These are phyloP conservation scores for Scylla paramamosain DNA, from an alignment of 1,140 invertebrate genomes.

Conservation along the genomic window DNA sequence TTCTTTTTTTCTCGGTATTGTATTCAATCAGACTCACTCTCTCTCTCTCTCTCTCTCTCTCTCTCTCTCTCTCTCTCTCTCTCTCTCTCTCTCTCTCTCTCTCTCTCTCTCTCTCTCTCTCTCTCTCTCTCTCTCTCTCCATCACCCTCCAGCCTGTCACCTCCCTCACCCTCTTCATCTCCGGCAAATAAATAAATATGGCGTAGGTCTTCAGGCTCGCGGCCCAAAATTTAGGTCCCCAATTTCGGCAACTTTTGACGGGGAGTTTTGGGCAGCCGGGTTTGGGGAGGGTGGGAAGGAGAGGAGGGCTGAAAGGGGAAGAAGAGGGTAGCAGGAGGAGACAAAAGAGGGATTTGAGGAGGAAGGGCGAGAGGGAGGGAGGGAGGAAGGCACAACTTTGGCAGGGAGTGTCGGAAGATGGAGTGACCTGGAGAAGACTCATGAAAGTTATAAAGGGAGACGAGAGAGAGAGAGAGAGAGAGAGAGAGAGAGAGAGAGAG, in stretches of 20 bases:
- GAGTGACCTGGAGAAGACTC: neutral
- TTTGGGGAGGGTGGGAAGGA: neutral
- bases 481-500: neutral
- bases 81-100: neutral
- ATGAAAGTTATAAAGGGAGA: neutral
- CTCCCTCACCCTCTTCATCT: neutral
- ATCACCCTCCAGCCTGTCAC: neutral
- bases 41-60: no score
- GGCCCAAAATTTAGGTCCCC: neutral
- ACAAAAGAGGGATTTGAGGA: neutral
- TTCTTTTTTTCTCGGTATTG: no score
- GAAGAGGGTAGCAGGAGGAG: neutral
- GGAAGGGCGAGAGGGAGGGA: neutral
- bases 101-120: neutral
- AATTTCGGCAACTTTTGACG: conserved; percentile 11
- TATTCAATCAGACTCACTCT: no score
- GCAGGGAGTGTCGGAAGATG: neutral
- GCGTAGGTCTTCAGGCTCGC: neutral
- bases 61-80: neutral
- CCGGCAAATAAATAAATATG: neutral
- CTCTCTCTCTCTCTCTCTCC: neutral
- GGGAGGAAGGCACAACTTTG: neutral
- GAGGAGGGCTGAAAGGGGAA: neutral
- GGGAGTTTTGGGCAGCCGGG: neutral
- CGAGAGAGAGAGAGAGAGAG: neutral